Conservation (phyloP, 2,888 invertebrate species). For the Papilio demoleus region DNA sequence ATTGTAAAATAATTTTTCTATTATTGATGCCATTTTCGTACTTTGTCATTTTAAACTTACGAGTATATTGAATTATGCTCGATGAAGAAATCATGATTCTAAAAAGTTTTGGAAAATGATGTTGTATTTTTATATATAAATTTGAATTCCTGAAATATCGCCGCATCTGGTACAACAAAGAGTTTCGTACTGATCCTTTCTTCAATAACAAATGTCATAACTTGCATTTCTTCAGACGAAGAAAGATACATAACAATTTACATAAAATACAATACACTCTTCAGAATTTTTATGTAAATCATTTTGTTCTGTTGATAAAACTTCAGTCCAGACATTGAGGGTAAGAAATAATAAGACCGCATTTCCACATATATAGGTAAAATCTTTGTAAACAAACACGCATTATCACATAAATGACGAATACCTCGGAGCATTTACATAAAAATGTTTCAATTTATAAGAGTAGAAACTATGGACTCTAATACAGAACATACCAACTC, state of each 20-base stretch:
- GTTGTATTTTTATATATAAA: neutral
- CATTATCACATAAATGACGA: conserved; percentile 10
- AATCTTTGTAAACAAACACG: conserved; percentile 12
- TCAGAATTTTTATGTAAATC: conserved; percentile 20
- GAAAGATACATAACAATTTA: conserved; percentile 16
- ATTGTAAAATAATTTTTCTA: neutral
- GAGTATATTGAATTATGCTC: no score
- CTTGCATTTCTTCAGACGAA: conserved; percentile 4
- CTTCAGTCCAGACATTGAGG: neutral
- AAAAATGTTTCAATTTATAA: conserved; percentile 3
- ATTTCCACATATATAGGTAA: conserved; percentile 9
- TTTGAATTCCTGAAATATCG: neutral
- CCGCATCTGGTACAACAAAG: conserved; percentile 12
- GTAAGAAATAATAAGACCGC: conserved; percentile 13
- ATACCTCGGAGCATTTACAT: conserved; percentile 12
- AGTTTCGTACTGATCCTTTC: conserved; percentile 21
- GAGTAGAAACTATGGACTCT: neutral
- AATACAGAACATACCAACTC: neutral
- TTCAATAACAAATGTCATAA: conserved; percentile 27
- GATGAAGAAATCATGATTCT: neutral
- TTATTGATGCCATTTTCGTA: neutral
- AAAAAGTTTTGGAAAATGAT: neutral
- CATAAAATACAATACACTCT: conserved; percentile 28
- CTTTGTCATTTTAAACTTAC: no score
- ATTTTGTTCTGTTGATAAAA: conserved; percentile 21